phyloP scores from a whole-genome alignment of 2,888 invertebrate species.

The Euphydryas editha region DNA sequence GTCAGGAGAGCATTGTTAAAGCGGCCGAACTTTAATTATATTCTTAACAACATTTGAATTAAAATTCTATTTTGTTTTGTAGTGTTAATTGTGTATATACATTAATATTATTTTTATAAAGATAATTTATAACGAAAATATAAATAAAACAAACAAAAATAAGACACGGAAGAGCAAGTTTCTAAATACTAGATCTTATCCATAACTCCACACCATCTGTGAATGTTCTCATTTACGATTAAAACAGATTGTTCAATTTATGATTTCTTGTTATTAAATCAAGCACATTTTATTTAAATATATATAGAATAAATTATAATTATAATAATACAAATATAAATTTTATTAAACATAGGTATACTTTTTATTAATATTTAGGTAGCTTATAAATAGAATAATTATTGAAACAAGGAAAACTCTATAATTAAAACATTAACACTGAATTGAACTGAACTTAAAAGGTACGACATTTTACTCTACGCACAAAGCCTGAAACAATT shows the following conservation, averaged over 20 bases:
- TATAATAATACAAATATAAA: neutral
- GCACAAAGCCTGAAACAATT: constrained; percentile 23
- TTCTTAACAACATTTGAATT: too few species aligned
- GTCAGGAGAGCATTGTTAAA: too few species aligned
- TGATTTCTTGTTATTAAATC: constrained; percentile 3
- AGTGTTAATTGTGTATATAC: too few species aligned
- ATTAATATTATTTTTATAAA: too few species aligned
- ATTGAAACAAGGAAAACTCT: too few species aligned
- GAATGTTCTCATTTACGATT: constrained; percentile 20
- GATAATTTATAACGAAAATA: neutral
- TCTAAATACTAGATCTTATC: constrained; percentile 17
- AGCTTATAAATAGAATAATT: too few species aligned
- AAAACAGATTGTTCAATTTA: constrained; percentile 12
- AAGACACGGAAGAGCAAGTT: neutral
- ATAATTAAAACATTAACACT: too few species aligned
- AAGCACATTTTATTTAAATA: neutral
- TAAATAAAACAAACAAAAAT: neutral
- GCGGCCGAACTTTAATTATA: too few species aligned
- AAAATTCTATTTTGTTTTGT: too few species aligned
- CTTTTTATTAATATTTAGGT: too few species aligned
- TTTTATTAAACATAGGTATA: neutral
- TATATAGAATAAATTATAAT: neutral
- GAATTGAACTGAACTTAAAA: too few species aligned
- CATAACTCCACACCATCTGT: constrained; percentile 42
- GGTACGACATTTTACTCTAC: neutral